Base-by-base conservation (phyloP, 2,888 invertebrate genomes). In the Bimastos eiseni region DNA sequence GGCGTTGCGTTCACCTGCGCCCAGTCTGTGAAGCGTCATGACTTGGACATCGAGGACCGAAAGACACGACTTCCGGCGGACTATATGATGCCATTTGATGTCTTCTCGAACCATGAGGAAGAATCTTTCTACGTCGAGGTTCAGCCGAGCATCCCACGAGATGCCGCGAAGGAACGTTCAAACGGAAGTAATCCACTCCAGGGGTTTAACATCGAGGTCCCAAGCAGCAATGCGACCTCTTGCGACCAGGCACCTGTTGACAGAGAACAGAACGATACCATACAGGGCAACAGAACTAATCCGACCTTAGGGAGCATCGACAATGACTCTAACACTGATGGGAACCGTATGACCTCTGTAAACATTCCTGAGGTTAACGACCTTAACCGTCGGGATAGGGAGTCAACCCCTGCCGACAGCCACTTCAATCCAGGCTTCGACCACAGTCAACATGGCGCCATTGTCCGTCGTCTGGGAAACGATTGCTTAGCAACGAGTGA, bases 401-500 rank as follows among this genome's bases (percentile, higher is more conserved):
- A 49, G 24, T 70, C n/a, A n/a, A 70, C 8, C 70, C 13, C n/a
- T n/a, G 30, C 8, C 70, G n/a, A 70, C n/a, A 70, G 8, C n/a
- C 8, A 70, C 70, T 70, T 70, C 30, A 70, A 8, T 11, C 8
- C 8, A 70, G 70, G 70, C 24, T 6, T 21, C 49, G 49, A 24
- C 30, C 30, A 70, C n/a, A 70, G 30, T 8, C 70, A n/a, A 30
- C 70, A n/a, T n/a, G 4, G n/a, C 70, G 70, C n/a, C 70, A n/a
- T 70, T n/a, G n/a, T 70, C 70, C 70, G 70, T 70, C 70, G 70
- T 70, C 70, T 70, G 0, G 70, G 70, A 70, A 70, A 70, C 70
- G 70, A n/a, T 70, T 70, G 70, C 70, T n/a, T 70, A n/a, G 70
- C n/a, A 70, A 70, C 70, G 70, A 70, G 70, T n/a, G n/a, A 70